Evolutionary conservation across 2,888 invertebrate species (phyloP), one percentile per base, ranked within the genome.

Genomic region (Bombylius discolor): DNA sequence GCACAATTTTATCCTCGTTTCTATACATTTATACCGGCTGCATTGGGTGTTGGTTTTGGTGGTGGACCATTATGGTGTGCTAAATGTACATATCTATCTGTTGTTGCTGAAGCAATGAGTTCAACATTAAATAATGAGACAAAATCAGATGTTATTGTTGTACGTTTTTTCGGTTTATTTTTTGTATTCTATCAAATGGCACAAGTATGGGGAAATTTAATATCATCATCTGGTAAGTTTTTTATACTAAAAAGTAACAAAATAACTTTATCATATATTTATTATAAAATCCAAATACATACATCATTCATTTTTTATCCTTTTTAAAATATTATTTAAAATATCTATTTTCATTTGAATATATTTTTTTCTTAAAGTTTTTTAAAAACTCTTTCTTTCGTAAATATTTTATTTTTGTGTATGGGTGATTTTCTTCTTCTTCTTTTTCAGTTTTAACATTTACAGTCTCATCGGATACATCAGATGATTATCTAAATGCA

Each of bases 181-280:
- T 97, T 95, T 79, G 89, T 94, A 84, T 89, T 95, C 71, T 95
- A 92, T 72, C 94, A 95, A 72, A 85, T 92, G 79, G 89, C 94
- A n/a, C 89, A 94, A 77, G 89, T 95, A 50, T 90, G 91, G 88
- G 95, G 95, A 1, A 95, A 95, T 72, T 80, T 95, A 9, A 84
- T 93, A 59, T 91, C 92, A 33, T 93, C 91, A 0, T 81, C 87
- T 60, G 85, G 87, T 87, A 57, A 63, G 62, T 47, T 36, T 39
- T 14, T 4, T 12, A 44, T 9, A 3, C 11, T 51, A 36, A 14
- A 14, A 23, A 23, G 23, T 23, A 23, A 23, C 23, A 53, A 47
- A 12, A 47, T 39, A 39, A 39, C 11, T 39, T 39, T 39, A 39
- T 9, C 39, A 4, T 9, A 39, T 9, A 39, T 39, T 39, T 9